Percentiles rank a stretch among this genome's conserved stretches.
These are phyloP conservation scores for Podarcis raffonei DNA, from an alignment of 2,113 vertebrate genomes.

Conservation along the genomic window DNA sequence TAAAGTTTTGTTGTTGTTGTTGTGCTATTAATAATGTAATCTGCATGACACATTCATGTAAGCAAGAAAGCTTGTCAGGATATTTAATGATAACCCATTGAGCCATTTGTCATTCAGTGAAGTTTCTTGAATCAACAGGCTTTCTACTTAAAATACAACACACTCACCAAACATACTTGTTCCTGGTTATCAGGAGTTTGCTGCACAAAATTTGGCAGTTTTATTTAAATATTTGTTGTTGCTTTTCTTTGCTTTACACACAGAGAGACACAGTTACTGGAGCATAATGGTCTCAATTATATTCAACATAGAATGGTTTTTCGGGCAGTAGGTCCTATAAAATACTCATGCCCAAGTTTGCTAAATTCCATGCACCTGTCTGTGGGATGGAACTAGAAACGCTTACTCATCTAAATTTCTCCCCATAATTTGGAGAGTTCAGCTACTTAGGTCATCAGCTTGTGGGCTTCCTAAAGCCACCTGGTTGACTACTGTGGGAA, in stretches of 20 bases:
- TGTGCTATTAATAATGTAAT: not conserved
- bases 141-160: constrained; percentile 50
- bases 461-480: no score
- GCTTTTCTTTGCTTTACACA: not conserved
- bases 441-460: no score
- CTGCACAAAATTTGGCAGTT: not conserved
- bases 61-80: constrained; percentile 14
- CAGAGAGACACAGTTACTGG: not conserved
- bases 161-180: constrained; percentile 42
- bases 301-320: not conserved
- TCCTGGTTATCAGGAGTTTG: constrained; percentile 43
- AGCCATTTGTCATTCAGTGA: constrained; percentile 45
- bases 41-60: constrained; percentile 3
- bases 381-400: no score
- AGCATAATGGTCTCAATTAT: not conserved
- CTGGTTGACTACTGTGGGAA: no score
- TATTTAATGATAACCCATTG: constrained; percentile 33
- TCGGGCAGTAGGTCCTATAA: no score
- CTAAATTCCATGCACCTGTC: no score
- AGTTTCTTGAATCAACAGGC: constrained; percentile 51
- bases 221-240: not conserved
- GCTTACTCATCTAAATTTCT: no score
- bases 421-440: no score
- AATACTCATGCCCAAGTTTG: no score
- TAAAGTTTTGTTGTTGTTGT: no score